These are phyloP conservation scores for Aphidius colemani DNA, from an alignment of 2,888 invertebrate species.

Conservation along the genomic window DNA sequence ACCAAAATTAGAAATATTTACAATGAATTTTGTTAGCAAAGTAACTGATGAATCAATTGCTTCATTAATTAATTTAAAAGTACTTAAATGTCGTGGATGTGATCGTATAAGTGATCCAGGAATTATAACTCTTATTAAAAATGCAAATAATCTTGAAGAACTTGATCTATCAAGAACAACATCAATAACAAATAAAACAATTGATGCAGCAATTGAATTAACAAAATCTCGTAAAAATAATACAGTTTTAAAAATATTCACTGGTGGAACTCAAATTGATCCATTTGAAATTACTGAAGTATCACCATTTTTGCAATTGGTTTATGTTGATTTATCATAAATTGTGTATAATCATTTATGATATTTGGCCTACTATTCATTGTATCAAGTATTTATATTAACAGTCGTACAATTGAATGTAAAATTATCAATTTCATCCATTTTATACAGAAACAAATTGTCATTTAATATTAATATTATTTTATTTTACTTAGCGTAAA, in stretches of 20 bases:
- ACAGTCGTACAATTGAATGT: too few relatives aligned
- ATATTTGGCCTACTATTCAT: too few relatives aligned
- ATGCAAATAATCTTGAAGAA: constrained; percentile 42
- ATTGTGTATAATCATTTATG: neutral
- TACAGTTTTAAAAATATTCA: constrained; percentile 45
- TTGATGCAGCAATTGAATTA: constrained; percentile 43
- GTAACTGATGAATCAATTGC: constrained; percentile 43
- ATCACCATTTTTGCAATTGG: constrained; percentile 48
- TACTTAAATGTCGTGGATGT: constrained; percentile 48
- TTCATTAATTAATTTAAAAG: constrained; percentile 42
- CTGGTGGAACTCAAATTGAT: constrained; percentile 42
- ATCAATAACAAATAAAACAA: constrained; percentile 40
- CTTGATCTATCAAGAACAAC: constrained; percentile 53
- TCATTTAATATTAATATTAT: too few relatives aligned
- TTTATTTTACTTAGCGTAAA: neutral
- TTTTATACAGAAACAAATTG: too few relatives aligned
- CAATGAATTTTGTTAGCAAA: constrained; percentile 42
- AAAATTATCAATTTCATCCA: too few relatives aligned
- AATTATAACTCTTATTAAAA: constrained; percentile 40
- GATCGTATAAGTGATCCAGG: constrained; percentile 40
- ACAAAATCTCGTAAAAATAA: constrained; percentile 47
- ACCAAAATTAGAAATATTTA: constrained; percentile 45
- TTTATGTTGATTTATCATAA: constrained; percentile 44
- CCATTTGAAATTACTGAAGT: constrained; percentile 33
- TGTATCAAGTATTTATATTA: too few relatives aligned